Base-by-base conservation (phyloP, 1,140 invertebrate genomes). In the Zaprionus lachaisei region DNA sequence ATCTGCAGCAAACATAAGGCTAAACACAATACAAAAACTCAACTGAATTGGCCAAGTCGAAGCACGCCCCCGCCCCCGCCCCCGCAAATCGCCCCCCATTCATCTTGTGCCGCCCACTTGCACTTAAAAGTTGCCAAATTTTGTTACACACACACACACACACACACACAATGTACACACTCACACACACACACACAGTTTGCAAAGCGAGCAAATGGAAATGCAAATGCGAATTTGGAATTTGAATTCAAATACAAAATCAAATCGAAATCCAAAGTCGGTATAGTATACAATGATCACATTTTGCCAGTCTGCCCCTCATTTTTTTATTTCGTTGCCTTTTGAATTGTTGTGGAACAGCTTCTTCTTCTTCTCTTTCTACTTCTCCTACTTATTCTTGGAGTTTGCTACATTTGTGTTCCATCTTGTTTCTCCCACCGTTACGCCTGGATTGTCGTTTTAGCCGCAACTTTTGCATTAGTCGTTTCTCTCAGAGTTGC, bases 71-170 rank as follows among this genome's bases (percentile, higher is more conserved):
- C 38, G 9, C 31, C 31, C 31, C n/a, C n/a, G n/a, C n/a, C n/a
- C 31, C 7, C 28, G 7, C 28, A 41, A 4, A 51, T 22, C 3
- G 9, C 22, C 24, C 24, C 31, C 14, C 58, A 28, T 15, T 17
- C 4, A 26, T 64, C 31, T 37, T n/a, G 38, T 63, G 44, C 31
- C 62, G 34, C 49, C 61, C 47, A 51, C 47, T 65, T 56, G 57
- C 61, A 65, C 61, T 72, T 64, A 65, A 56, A 65, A 65, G 28
- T 72, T 65, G 62, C 37, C 51, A 57, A 63, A 63, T 56, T 71
- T 62, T 70, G 67, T 62, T 63, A 37, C 60, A 70, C 47, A 41
- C 63, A 60, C 11, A 44, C 41, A 38, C 14, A 20, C 20, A 55
- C 14, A 57, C 34, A 38, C 12, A 38, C 17, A 28, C 6, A 26